phyloP scores from a whole-genome alignment of 2,113 vertebrate species.

The Xiphias gladius region DNA sequence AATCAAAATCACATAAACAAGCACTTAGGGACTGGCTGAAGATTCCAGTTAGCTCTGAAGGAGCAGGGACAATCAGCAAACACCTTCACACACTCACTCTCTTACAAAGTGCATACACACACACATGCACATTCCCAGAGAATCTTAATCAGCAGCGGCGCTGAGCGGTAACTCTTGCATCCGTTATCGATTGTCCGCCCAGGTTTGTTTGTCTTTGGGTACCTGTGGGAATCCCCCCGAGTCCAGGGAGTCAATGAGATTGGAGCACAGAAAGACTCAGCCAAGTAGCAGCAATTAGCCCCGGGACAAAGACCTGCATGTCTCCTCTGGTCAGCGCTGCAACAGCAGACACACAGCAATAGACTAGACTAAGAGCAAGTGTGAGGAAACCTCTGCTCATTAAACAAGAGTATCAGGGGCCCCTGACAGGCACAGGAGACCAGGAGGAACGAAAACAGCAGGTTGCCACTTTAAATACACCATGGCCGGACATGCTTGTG shows the following conservation, averaged over 20 bases:
- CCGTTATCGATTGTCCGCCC: constrained; percentile 79
- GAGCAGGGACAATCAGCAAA: constrained; percentile 53
- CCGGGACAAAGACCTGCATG: constrained; percentile 67
- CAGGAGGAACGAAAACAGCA: constrained; percentile 54
- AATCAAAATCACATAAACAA: constrained; percentile 74
- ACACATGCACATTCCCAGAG: constrained; percentile 36
- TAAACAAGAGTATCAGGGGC: constrained; percentile 60
- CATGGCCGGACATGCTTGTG: constrained; percentile 34
- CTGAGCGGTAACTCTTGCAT: constrained; percentile 74
- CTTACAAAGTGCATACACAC: constrained; percentile 24
- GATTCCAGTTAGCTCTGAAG: constrained; percentile 58
- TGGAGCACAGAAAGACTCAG: constrained; percentile 69
- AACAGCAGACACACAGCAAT: constrained; percentile 57
- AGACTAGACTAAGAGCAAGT: constrained; percentile 34
- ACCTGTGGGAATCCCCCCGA: constrained; percentile 72
- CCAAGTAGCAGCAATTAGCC: constrained; percentile 80
- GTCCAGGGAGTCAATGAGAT: constrained; percentile 77
- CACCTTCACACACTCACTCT: constrained; percentile 42
- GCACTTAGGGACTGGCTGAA: constrained; percentile 53
- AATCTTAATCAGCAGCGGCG: constrained; percentile 77
- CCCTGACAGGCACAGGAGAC: constrained; percentile 57
- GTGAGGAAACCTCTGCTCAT: constrained; percentile 62
- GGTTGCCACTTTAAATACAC: constrained; percentile 67
- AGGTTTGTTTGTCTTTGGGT: constrained; percentile 82
- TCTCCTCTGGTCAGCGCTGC: constrained; percentile 69